Evolutionary conservation across 2,797 vertebrate genomes (phyloP), one percentile per base, ranked within the genome.

Genomic region (Phylloscopus collybita): DNA sequence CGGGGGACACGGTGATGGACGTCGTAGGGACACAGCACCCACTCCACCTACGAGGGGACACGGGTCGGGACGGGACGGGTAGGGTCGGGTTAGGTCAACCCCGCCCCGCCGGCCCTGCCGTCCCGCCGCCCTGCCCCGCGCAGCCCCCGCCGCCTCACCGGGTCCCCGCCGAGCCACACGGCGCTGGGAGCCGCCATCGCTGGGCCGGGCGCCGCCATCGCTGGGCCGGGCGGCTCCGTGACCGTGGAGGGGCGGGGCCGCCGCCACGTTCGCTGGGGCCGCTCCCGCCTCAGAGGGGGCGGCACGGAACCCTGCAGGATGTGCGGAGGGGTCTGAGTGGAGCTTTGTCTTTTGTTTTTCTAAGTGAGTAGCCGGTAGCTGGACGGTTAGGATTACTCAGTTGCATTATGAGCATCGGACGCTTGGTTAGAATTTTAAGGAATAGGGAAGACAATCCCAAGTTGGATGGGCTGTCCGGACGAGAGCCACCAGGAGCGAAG

Each of bases 1-100:
- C 82, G 94, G 1, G 98, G 98, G 75, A 99, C 98, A n/a, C 95
- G 98, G 97, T 99, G 99, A 88, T 98, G 94, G 25, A 92, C 94
- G 87, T 99, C 98, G n/a, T 98, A 98, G 4, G 99, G 99, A 69
- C 99, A 99, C 62, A 97, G 86, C 65, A 96, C 98, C 96, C 97
- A 93, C 59, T 99, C 98, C 97, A 96, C 94, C 96, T 97, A 97
- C 66, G 59, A 82, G 61, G 81, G 69, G 7, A 56, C 36, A 11
- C 66, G 36, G 34, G 57, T 27, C 34, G 4, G 56, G 10, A 26
- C 32, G 6, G 54, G 13, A n/a, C 32, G 2, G 30, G 29, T 54
- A 10, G 7, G 29, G 7, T 17, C 30, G 8, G 23, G 11, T 85
- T 90, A 91, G 34, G 26, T 27, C 50, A 16, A 26, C 9, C 12